Conservation (phyloP, 2,888 invertebrate species). For the Selenia dentaria region DNA sequence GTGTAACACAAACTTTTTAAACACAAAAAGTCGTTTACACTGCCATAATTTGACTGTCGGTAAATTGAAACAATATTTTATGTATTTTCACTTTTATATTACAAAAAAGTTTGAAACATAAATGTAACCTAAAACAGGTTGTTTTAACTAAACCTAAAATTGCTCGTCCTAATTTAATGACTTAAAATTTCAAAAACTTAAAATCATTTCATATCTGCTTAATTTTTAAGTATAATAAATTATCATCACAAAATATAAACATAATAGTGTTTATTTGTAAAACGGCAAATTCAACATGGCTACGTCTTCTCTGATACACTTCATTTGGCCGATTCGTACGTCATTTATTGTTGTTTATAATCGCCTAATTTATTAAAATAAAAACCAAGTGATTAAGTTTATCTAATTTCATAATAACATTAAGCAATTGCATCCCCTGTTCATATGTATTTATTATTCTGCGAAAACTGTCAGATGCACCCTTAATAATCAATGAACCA, state of each 20-base stretch:
- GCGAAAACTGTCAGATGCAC: too few species aligned
- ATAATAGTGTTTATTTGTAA: slow-evolving; percentile 16
- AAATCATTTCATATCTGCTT: slow-evolving; percentile 33
- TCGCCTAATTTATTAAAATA: too few species aligned
- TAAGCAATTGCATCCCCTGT: too few species aligned
- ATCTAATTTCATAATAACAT: too few species aligned
- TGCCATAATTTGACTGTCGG: too few species aligned
- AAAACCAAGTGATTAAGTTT: too few species aligned
- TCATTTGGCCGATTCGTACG: too few species aligned
- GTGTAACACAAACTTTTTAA: too few species aligned
- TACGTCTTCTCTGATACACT: neutral
- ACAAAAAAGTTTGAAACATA: slow-evolving; percentile 27
- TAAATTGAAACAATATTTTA: slow-evolving; percentile 19
- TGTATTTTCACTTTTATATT: slow-evolving; percentile 26
- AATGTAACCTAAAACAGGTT: slow-evolving; percentile 28
- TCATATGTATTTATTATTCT: too few species aligned
- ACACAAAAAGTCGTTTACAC: too few species aligned
- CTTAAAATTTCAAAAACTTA: slow-evolving; percentile 41
- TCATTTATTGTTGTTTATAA: too few species aligned
- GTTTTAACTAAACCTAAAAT: slow-evolving; percentile 29
- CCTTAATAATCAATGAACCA: too few species aligned
- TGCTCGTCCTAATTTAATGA: slow-evolving; percentile 30
- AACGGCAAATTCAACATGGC: slow-evolving; percentile 17
- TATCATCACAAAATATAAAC: slow-evolving; percentile 44
- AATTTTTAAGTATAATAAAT: slow-evolving; percentile 44